These are phyloP conservation scores for Orchesella cincta DNA, from an alignment of 1,140 invertebrate species.

Conservation along the genomic window DNA sequence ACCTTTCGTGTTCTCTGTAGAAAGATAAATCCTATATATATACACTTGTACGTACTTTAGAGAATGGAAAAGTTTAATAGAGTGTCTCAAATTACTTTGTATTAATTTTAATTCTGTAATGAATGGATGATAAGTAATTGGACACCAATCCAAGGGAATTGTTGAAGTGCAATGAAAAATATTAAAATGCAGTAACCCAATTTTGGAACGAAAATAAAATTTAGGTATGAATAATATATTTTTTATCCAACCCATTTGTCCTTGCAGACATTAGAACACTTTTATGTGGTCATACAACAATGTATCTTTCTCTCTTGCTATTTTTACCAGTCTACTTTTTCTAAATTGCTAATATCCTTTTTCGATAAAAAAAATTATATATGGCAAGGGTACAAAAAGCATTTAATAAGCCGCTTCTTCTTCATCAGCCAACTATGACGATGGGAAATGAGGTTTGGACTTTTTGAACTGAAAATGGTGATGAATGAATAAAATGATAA, in stretches of 20 bases:
- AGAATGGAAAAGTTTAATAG: no score
- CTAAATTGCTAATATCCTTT: not conserved
- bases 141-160: no score
- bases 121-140: no score
- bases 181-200: not conserved
- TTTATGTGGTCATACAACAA: not conserved
- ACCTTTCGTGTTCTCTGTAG: no score
- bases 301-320: not conserved
- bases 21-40: no score
- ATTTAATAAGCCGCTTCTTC: not conserved
- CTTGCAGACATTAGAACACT: not conserved
- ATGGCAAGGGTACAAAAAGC: not conserved
- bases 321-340: not conserved
- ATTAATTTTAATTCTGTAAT: not conserved
- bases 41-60: no score
- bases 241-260: not conserved
- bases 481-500: not conserved
- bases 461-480: not conserved
- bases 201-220: not conserved
- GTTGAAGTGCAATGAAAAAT: no score
- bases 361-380: not conserved
- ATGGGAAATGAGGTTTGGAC: not conserved
- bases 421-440: not conserved
- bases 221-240: not conserved
- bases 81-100: not conserved